Base-by-base conservation (phyloP, 2,888 invertebrate genomes). In the Kryphioiulus occultus region DNA sequence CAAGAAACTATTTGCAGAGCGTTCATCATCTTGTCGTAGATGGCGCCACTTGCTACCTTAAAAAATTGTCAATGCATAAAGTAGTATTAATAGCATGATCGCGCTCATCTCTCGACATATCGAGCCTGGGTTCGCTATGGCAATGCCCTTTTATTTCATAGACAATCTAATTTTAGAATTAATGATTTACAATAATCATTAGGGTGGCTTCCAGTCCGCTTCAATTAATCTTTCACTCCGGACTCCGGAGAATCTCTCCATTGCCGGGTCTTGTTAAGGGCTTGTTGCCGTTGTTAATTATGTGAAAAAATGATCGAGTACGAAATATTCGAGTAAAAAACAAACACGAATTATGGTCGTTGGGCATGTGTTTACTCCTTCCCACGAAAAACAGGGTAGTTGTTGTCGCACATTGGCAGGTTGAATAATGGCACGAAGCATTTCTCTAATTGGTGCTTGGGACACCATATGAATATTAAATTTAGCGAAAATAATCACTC, bases 101-200 rank as follows among this genome's bases (percentile, higher is more conserved):
- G 26, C 22, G 30, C 22, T 78, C 30, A 30, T 12, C 78, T 15
- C 30, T 78, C 30, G 78, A 26, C 26, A 78, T 78, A 3, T 78
- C 30, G 30, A 78, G 12, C 78, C 26, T 78, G 1, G 15, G 30
- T 15, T 78, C 30, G 30, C 78, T 30, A 78, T 78, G 30, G 78
- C 78, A 78, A 78, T 78, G 78, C 30, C 30, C 78, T 78, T 30
- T 78, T 78, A 30, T 78, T 30, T 30, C 78, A 30, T 78, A 78
- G 78, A 78, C 78, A 78, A 78, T 78, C 78, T 78, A 78, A 78
- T 78, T 78, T 78, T 78, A 78, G 78, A 78, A 30, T 78, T 78
- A 78, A 30, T 78, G 78, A 78, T 78, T 78, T 78, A 26, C 78
- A 78, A 78, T 78, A 78, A 78, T 78, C 78, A 30, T 78, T 78